These are phyloP conservation scores for Melanostoma mellinum DNA, from an alignment of 2,888 invertebrate genomes.

Conservation along the genomic window DNA sequence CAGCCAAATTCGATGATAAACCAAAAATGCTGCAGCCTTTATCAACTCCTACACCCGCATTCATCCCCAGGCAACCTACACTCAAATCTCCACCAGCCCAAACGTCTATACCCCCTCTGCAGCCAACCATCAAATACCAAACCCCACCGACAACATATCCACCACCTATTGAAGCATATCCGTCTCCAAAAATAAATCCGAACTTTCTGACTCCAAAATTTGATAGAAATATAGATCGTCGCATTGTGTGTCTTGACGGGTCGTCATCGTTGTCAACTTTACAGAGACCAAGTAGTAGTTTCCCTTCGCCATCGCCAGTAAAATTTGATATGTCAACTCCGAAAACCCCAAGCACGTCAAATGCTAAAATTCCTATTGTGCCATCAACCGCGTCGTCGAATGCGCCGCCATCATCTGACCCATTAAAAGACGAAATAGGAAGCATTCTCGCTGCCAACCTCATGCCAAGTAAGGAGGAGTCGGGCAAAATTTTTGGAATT, in stretches of 20 bases:
- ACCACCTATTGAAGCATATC: conserved; percentile 81
- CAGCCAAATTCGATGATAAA: conserved; percentile 50
- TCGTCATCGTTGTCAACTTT: conserved; percentile 73
- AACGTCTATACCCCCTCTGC: conserved; percentile 62
- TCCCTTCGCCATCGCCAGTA: conserved; percentile 77
- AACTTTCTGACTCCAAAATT: conserved; percentile 81
- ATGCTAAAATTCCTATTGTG: conserved; percentile 73
- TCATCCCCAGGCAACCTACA: conserved; percentile 45
- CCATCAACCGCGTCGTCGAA: conserved; percentile 41
- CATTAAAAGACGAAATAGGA: conserved; percentile 80
- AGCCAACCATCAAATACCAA: conserved; percentile 79
- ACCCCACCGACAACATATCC: conserved; percentile 81
- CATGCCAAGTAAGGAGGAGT: conserved; percentile 82
- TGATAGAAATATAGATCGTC: conserved; percentile 76
- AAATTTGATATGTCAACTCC: conserved; percentile 76
- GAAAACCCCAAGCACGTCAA: conserved; percentile 69
- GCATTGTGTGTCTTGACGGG: conserved; percentile 64
- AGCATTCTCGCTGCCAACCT: conserved; percentile 80
- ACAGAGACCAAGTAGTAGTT: conserved; percentile 76
- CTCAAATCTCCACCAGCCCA: conserved; percentile 62
- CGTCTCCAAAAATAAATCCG: conserved; percentile 81
- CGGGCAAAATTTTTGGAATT: conserved; percentile 82
- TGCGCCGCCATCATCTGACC: conserved; percentile 75
- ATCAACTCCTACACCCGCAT: conserved; percentile 57
- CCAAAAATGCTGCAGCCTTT: conserved; percentile 58